Base-by-base conservation (phyloP, 2,113 vertebrate species). In the Tychaedon coryphoeus region DNA sequence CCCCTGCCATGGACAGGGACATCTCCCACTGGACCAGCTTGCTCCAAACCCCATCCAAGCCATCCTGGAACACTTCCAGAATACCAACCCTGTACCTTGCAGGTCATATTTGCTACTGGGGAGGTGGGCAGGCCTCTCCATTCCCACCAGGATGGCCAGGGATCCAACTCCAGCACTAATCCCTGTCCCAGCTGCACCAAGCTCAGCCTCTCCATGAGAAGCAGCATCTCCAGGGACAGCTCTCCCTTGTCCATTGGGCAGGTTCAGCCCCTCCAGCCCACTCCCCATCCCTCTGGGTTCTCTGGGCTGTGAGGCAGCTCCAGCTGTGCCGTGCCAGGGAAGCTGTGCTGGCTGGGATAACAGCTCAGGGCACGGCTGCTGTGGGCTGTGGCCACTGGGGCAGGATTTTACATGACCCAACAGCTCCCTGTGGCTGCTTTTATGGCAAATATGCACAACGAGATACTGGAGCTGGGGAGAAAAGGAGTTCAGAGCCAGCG, bases 381-480 rank as follows among this genome's bases (percentile, higher is more conserved):
- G 12, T 15, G 83, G 86, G 87, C 73, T 79, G 67, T 50, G 85
- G 87, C 77, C 77, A 58, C 54, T 0, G 36, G 34, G 29, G 87
- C 87, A 88, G 81, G 87, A 76, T 91, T 78, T 71, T 60, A 75
- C 93, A 89, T 40, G 88, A 96, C 26, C 95, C 40, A 73, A 58
- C 94, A 70, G 47, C 45, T 95, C 83, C 47, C 12, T 25, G 73
- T 8, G 81, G 77, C 71, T 90, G 71, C 33, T 43, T 50, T 89
- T 10, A 16, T 5, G 38, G 91, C 65, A 78, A 89, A 71, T 29
- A 36, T 26, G 86, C 91, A 81, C 53, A 69, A 22, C 1, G 7
- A 95, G 76, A 18, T 60, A 2, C 83, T 33, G 1, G 0, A 31
- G 75, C 3, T 15, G 50, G n/a, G 53, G 16, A 43, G 56, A 58